Evolutionary conservation across 2,888 invertebrate species (phyloP), one percentile per base, ranked within the genome.

Genomic region (Altica lythri): DNA sequence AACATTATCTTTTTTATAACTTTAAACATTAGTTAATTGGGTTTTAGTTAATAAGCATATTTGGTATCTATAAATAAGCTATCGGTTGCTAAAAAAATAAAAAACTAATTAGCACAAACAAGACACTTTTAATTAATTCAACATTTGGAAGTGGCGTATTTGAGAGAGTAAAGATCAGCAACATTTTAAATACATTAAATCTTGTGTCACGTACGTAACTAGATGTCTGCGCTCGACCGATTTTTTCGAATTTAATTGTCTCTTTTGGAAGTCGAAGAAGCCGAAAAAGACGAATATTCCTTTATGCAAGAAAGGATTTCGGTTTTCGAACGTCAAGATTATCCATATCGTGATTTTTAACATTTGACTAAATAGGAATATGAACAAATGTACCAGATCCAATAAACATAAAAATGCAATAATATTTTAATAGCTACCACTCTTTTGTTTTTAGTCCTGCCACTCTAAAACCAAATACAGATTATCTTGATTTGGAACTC

Each of bases 131-230:
- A n/a, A n/a, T n/a, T n/a, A n/a, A n/a, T n/a, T n/a, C n/a, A n/a
- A n/a, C n/a, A n/a, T n/a, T n/a, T n/a, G n/a, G n/a, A n/a, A n/a
- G n/a, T n/a, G n/a, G n/a, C n/a, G n/a, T n/a, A n/a, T n/a, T n/a
- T n/a, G 30, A 3, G 30, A 30, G 30, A 30, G 13, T 13, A 30
- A 30, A 10, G 30, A 30, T 30, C 13, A 10, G 2, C 30, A 13
- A 30, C 30, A 30, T 30, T 30, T 30, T 30, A 30, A 30, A 30
- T 13, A 30, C 30, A 30, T 30, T 30, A 30, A 30, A 30, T 13
- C 30, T 30, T 10, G 30, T 30, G 30, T 30, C 30, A 30, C 30
- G 12, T 6, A 30, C 30, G 30, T 30, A 30, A 30, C 30, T 30
- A 10, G 30, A 4, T 4, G 30, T 30, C 12, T 30, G 4, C 13